Evolutionary conservation across 2,113 vertebrate genomes (phyloP).

Genomic region (Panurus biarmicus): DNA sequence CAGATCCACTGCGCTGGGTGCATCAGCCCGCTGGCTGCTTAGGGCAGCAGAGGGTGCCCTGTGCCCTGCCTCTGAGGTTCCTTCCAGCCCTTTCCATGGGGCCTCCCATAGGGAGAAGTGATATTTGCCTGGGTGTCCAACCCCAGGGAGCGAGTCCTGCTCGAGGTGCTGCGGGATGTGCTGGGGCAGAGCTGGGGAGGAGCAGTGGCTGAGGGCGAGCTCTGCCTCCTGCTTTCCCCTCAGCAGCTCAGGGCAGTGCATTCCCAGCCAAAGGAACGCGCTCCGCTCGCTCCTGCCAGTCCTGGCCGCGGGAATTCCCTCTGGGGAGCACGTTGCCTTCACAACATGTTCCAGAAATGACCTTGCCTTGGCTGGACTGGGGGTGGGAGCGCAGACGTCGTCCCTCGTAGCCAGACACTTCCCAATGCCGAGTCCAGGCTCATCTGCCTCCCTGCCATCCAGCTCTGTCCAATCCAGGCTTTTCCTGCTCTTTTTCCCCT

Average conservation of each 20-base stretch:
- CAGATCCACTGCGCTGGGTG: conserved; percentile 17
- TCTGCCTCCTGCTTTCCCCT: not conserved
- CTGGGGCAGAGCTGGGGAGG: not conserved
- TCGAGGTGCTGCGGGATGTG: accelerated
- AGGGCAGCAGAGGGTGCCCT: not conserved
- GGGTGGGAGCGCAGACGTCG: accelerated
- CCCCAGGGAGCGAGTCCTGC: not conserved
- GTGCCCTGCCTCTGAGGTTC: not conserved
- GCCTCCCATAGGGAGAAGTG: not conserved
- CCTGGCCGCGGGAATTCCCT: not conserved
- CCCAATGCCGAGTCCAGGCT: not conserved
- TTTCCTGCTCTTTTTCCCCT: not conserved
- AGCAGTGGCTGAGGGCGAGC: not conserved
- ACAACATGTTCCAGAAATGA: not conserved
- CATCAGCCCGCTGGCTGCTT: not conserved
- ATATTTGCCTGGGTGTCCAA: not conserved
- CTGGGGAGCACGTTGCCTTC: not conserved
- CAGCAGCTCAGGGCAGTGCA: not conserved
- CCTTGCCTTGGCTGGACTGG: not conserved
- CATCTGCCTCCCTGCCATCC: not conserved
- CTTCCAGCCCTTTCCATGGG: not conserved
- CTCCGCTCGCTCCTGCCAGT: not conserved
- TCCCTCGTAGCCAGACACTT: not conserved
- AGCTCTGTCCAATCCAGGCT: not conserved
- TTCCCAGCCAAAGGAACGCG: not conserved